Conservation (phyloP, 2,113 vertebrate genomes). For the Polypterus bichir region DNA sequence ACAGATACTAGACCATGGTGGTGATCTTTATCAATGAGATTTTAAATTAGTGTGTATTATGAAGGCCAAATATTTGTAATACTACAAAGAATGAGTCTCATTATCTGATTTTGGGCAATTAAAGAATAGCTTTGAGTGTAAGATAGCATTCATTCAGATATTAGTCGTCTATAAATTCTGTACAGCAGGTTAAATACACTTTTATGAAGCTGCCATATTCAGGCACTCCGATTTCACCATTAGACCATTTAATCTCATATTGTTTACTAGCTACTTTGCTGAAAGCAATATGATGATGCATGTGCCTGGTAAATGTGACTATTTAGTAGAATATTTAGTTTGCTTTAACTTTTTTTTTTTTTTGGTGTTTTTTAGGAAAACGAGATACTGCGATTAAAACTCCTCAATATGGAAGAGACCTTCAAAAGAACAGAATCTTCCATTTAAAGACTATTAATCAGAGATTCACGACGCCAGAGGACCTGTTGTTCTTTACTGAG, state of each 20-base stretch:
- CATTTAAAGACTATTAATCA: too few relatives aligned
- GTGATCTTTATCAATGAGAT: too few relatives aligned
- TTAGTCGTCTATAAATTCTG: too few relatives aligned
- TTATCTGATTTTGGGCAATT: too few relatives aligned
- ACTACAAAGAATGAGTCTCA: too few relatives aligned
- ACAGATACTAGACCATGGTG: too few relatives aligned
- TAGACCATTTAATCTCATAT: neutral
- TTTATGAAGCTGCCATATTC: neutral
- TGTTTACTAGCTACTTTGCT: neutral
- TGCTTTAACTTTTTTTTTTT: conserved; percentile 6
- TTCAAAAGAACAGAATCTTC: too few relatives aligned
- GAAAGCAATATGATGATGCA: neutral
- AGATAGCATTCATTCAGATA: too few relatives aligned
- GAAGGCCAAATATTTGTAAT: too few relatives aligned
- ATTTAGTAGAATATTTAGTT: neutral
- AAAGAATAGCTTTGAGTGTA: too few relatives aligned
- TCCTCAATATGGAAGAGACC: conserved; percentile 43
- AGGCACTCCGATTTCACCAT: neutral
- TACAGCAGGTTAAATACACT: neutral
- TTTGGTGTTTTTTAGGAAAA: conserved; percentile 49
- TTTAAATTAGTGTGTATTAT: too few relatives aligned
- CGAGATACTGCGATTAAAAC: conserved; percentile 63
- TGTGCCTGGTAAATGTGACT: neutral
- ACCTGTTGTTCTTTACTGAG: neutral
- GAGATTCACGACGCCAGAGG: too few relatives aligned